Evolutionary conservation across 2,797 vertebrate genomes (phyloP).

Genomic region (Platyrinchus mystaceus): DNA sequence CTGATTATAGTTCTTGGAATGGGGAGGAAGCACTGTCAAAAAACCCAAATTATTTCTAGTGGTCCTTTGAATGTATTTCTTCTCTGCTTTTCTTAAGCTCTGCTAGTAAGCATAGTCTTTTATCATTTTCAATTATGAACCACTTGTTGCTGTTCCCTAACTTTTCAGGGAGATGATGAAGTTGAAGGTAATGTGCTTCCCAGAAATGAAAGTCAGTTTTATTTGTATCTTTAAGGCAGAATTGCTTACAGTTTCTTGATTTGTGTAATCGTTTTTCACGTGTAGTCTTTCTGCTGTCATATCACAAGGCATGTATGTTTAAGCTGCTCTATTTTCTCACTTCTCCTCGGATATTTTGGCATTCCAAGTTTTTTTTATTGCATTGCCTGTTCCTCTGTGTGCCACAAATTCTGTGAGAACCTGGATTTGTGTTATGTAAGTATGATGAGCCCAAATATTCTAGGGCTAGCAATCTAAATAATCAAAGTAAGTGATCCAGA

Average conservation of each 20-base stretch:
- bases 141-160: background rate
- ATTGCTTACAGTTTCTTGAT: conserved; percentile 27
- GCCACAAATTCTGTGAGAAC: background rate
- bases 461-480: background rate
- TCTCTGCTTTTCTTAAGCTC: background rate
- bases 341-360: background rate
- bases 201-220: conserved; percentile 6
- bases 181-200: background rate
- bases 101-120: background rate
- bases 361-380: background rate
- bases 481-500: background rate
- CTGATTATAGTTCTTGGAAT: background rate
- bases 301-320: background rate
- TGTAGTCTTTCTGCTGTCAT: background rate
- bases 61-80: background rate
- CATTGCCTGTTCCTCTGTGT: background rate
- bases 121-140: background rate
- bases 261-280: conserved; percentile 22
- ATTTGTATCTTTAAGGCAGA: background rate
- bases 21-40: background rate
- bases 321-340: background rate
- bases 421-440: background rate
- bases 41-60: background rate
- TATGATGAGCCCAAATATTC: background rate
- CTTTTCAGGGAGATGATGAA: background rate